Base-by-base conservation (phyloP, 2,113 vertebrate genomes). In the Seriola quinqueradiata region DNA sequence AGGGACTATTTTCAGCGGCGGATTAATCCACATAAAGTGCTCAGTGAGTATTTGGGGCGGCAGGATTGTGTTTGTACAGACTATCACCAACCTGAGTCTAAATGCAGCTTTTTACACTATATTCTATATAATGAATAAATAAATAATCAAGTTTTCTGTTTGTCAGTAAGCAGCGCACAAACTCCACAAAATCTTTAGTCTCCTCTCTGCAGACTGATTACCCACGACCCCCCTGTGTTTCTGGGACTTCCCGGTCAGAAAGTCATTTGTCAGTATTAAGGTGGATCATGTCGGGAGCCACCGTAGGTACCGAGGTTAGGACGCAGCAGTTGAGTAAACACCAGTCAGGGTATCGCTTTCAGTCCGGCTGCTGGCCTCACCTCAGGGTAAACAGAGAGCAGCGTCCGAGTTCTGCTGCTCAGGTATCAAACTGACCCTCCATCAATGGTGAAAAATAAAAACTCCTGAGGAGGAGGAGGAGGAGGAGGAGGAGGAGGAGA, bases 221-320 rank as follows among this genome's bases (percentile, higher is more conserved):
- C 85, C 84, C 79, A 84, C 67, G 50, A 71, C 61, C 68, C 85
- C 85, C 77, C 79, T 42, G 38, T 57, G 79, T 52, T 87, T 65
- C 60, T 85, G 77, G 74, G 72, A 87, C 88, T 92, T 94, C 92
- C 92, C 92, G 91, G 92, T 94, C 93, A 92, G 72, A 93, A 90
- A 90, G 92, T 93, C 93, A 95, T 96, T 94, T 95, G 93, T 96
- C 95, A 94, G 94, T 83, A 95, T 95, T 95, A 95, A 92, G 90
- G 89, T 86, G 94, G 94, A 95, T 95, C 93, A 94, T 94, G 92
- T 94, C 83, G 71, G 89, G 88, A 92, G 87, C 87, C 89, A 90
- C 79, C 77, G 59, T 81, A 92, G 93, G 89, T 94, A 93, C 90
- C 81, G 78, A 92, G 91, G 93, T 94, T 94, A 93, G 91, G 89